Base-by-base conservation (phyloP, 2,113 vertebrate species). In the Leucopsar rothschildi region DNA sequence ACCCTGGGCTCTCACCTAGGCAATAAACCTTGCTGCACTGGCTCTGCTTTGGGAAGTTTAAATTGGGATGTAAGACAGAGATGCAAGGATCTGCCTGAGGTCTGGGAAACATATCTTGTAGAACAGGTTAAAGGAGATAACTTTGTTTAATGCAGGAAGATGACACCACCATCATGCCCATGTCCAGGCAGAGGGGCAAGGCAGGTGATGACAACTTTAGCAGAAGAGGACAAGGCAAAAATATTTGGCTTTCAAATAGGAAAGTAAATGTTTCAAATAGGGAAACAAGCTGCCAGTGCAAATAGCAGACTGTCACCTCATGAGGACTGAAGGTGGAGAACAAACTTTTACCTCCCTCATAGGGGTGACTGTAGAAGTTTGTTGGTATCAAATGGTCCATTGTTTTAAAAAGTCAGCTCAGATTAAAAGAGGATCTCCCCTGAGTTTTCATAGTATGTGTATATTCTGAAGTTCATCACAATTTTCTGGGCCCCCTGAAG, bases 121-220 rank as follows among this genome's bases (percentile, higher is more conserved):
- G n/a, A 42, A n/a, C 12, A 70, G 77, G 28, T 33, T 35, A 61
- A 59, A 86, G 37, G 25, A 84, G 28, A 59, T 42, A 21, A 55
- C 44, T 63, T n/a, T 68, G 7, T 49, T 63, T 44, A 44, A 22
- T 53, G 5, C 13, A 11, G 33, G 39, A 82, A 72, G 15, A 14
- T 29, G 33, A 50, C 27, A 22, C 13, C n/a, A 70, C 28, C 18
- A 14, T 63, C 23, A 6, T 2, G 1, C 12, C 29, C 1, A 0
- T 4, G 3, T 47, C 69, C 21, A 40, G n/a, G 37, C 70, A 60
- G 52, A 71, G 16, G 29, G 27, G 21, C 25, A 61, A 75, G 42
- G 55, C 55, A 77, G 47, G 31, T 0, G 1, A 63, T 70, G 55
- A 61, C 78, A 92, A 22, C 7, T 33, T 44, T 5, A 59, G 33